Percentiles rank a stretch among this genome's conserved stretches.
phyloP scores from a whole-genome alignment of 64 coral and sea anemone genomes.

The Acropora yongei region DNA sequence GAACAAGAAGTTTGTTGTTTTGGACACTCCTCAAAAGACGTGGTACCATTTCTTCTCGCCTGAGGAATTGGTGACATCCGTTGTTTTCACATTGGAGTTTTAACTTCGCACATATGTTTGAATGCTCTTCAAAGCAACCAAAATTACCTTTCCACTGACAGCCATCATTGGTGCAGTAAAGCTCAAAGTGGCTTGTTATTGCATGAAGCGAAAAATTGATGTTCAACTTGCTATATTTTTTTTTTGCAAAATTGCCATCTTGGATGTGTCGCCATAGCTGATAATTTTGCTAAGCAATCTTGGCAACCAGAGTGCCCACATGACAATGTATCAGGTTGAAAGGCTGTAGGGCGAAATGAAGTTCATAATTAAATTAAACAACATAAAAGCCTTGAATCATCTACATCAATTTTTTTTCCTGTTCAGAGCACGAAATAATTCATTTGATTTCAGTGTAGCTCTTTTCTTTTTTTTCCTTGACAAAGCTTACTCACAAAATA shows the following conservation, averaged over 20 bases:
- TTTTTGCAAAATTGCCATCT: background rate
- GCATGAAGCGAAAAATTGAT: background rate
- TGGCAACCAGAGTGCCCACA: background rate
- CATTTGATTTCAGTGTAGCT: too few species aligned
- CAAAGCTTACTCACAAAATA: too few species aligned
- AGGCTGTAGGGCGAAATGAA: background rate
- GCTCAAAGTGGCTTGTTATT: background rate
- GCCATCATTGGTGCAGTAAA: background rate
- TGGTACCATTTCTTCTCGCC: too few species aligned
- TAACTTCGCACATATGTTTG: too few species aligned
- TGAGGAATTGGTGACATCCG: too few species aligned
- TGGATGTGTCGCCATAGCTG: background rate
- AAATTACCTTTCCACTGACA: slow-evolving; percentile 6
- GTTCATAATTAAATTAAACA: background rate
- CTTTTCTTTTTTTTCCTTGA: too few species aligned
- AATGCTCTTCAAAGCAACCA: too few species aligned
- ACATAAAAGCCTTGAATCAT: background rate
- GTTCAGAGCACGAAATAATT: background rate
- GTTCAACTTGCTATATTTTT: background rate
- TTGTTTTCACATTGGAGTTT: too few species aligned
- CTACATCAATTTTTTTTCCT: background rate
- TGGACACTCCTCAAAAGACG: too few species aligned
- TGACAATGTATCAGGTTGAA: too few species aligned
- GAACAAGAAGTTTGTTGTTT: too few species aligned
- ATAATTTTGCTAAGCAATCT: background rate